phyloP scores from a whole-genome alignment of 2,113 vertebrate species.

The Sphaerodactylus townsendi region DNA sequence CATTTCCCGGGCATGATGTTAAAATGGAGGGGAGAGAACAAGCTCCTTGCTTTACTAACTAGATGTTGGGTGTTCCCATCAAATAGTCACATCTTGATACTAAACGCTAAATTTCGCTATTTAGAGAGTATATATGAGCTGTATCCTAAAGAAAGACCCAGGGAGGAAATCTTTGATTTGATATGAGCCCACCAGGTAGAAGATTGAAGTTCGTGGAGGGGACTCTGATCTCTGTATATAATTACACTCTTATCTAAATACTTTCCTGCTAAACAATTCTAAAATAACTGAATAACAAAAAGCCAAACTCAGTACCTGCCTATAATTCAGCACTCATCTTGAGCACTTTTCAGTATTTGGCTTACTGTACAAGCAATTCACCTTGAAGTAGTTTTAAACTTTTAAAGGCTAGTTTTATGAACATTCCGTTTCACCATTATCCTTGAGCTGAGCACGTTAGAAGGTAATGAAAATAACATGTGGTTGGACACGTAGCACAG shows the following conservation, averaged over 20 bases:
- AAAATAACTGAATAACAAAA: conserved; percentile 39
- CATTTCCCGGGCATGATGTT: too few species aligned
- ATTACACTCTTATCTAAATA: not conserved
- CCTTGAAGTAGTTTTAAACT: not conserved
- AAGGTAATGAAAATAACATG: conserved; percentile 50
- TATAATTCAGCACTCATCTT: not conserved
- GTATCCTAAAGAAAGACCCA: too few species aligned
- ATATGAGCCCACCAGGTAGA: too few species aligned
- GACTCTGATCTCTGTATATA: not conserved
- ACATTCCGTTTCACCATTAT: conserved; percentile 35
- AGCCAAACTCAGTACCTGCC: not conserved
- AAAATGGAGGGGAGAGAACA: too few species aligned
- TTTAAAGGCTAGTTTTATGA: conserved; percentile 14
- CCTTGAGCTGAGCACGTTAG: conserved; percentile 38
- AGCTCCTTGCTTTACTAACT: too few species aligned
- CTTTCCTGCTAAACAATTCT: not conserved
- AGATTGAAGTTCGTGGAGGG: too few species aligned
- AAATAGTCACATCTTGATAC: too few species aligned
- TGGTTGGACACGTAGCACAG: conserved; percentile 8
- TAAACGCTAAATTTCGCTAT: too few species aligned
- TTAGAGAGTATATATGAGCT: too few species aligned
- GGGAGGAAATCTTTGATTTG: too few species aligned
- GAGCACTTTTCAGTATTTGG: not conserved
- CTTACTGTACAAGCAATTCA: conserved; percentile 10
- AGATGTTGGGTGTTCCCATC: too few species aligned